Evolutionary conservation across 2,113 vertebrate genomes (phyloP), one percentile per base, ranked within the genome.

Genomic region (Cynopterus brachyotis): DNA sequence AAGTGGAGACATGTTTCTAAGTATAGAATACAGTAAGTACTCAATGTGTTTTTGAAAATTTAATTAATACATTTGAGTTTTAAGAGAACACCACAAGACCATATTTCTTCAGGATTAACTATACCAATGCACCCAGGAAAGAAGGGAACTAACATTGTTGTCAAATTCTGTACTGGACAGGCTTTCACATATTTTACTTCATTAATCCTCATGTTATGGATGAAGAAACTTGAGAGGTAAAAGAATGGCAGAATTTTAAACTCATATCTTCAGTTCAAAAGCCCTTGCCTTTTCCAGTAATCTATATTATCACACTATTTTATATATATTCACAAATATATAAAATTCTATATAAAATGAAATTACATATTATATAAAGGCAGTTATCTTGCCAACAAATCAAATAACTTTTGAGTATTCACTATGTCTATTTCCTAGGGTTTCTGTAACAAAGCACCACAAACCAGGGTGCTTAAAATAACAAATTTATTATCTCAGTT

Each of bases 151-250:
- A 47, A 35, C 28, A 19, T 67, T 89, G 60, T 35, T 89, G 47
- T 53, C 85, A 93, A 70, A n/a, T 4, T 82, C 28, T 53, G 28
- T 82, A 70, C 24, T n/a, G 7, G 67, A 57, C 32, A 82, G 59
- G 16, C 16, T 64, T 97, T 32, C 70, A 70, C 5, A 9, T 70
- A 76, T 62, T 96, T 88, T 75, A 75, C 81, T 45, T 79, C 47
- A 89, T 69, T 59, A 92, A 81, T 69, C 30, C 40, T 83, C n/a
- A 45, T 88, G 95, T 85, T 89, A 37, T 79, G 35, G 5, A 53
- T 79, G 40, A 92, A 85, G 40, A 89, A 97, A 92, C 11, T 92
- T 57, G 45, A 92, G 45, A 81, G 37, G 32, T 75, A 37, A 79
- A 32, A 90, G 10, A 90, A 81, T 62, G 35, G 16, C 12, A 87